Base-by-base conservation (phyloP, 2,888 invertebrate species). In the Hydroisotoma schaefferi region DNA sequence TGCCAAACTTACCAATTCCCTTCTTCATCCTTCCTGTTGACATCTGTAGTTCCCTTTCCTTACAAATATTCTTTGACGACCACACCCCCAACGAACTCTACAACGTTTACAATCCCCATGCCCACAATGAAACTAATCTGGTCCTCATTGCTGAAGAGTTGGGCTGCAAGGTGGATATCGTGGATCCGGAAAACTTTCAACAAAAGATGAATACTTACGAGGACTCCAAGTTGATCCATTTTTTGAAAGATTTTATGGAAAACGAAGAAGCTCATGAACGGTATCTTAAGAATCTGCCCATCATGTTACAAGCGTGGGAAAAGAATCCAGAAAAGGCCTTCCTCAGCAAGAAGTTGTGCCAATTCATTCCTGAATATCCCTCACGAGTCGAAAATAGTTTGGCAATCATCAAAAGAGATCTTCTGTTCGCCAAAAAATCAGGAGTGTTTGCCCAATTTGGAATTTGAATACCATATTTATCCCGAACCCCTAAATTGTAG, bases 1-100 rank as follows among this genome's bases (percentile, higher is more conserved):
- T 61, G 48, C 63, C 63, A 0, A 46, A 33, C n/a, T 12, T 57
- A 18, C 64, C 64, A 4, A 28, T 54, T 3, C 61, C 61, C 2
- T 47, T 56, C 15, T 47, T 61, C 15, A 25, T 61, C 8, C 27
- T 65, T 2, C 65, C 65, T 12, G 59, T 65, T 1, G 65, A 65
- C 33, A 22, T 56, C 1, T 55, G 58, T 12, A 59, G 57, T 5
- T 33, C 26, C 8, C 37, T 62, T 15, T 44, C 65, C 1, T 25
- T 55, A 1, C 25, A 23, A 38, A 46, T 65, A n/a, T 59, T 62
- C 46, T 60, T 62, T 26, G 37, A 55, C 28, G 55, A 62, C 22
- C 22, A 28, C 18, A 49, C 43, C 6, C 47, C 54, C 10, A 26
- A 37, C 18, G 57, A 57, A 18, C 20, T 62, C 20, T 62, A 62